Evolutionary conservation across 2,113 vertebrate species (phyloP).

Genomic region (Phylloscopus trochilus): DNA sequence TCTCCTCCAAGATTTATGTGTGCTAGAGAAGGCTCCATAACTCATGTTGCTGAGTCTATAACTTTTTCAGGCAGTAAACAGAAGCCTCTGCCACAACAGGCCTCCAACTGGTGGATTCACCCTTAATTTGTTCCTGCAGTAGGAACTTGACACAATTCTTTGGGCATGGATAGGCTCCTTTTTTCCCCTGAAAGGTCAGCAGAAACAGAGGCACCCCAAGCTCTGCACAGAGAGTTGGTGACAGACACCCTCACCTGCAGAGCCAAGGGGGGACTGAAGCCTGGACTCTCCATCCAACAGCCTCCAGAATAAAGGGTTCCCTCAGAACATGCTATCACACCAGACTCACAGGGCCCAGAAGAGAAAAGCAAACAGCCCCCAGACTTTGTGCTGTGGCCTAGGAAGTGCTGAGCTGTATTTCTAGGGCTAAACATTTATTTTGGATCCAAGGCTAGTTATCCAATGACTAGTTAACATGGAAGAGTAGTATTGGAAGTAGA

Average conservation of each 20-base stretch:
- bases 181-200: background rate
- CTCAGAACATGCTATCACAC: background rate
- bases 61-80: constrained; percentile 1
- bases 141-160: background rate
- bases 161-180: background rate
- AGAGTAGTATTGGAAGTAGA: background rate
- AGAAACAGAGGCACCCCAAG: background rate
- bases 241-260: background rate
- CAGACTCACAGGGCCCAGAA: background rate
- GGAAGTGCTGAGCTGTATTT: background rate
- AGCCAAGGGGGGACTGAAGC: background rate
- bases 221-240: background rate
- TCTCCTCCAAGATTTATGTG: constrained; percentile 29
- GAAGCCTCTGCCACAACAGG: background rate
- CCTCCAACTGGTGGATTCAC: background rate
- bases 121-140: background rate
- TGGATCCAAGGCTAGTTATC: background rate
- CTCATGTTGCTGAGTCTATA: background rate
- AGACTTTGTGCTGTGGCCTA: background rate
- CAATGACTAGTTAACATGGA: background rate
- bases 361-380: background rate
- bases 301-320: background rate
- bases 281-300: background rate
- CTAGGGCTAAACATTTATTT: background rate
- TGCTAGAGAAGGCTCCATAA: constrained; percentile 12